Evolutionary conservation across 2,113 vertebrate genomes (phyloP).

Genomic region (Tachysurus vachellii): DNA sequence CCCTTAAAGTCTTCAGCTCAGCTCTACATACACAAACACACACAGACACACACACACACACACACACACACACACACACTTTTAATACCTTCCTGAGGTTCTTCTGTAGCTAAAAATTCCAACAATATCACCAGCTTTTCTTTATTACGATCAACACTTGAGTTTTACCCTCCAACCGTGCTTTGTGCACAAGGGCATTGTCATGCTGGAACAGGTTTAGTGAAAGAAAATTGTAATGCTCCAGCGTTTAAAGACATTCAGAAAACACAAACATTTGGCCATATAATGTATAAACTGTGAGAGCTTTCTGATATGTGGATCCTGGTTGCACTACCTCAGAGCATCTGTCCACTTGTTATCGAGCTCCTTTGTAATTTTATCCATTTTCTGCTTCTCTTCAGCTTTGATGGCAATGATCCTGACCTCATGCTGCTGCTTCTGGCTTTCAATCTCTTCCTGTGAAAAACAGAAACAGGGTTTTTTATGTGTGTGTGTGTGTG

Average conservation of each 20-base stretch:
- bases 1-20: slow-evolving; percentile 85
- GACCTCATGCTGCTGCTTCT: slow-evolving; percentile 87
- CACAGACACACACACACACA: not conserved
- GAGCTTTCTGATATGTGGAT: not conserved
- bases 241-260: not conserved
- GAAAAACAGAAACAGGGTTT: not conserved
- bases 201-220: not conserved
- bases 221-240: not conserved
- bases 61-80: slow-evolving; percentile 3
- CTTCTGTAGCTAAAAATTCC: not conserved
- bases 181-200: not conserved
- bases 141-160: not conserved
- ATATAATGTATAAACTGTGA: not conserved
- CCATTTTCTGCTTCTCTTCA: slow-evolving; percentile 88
- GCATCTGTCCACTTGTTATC: slow-evolving; percentile 95
- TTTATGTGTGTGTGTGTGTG: not conserved
- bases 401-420: slow-evolving; percentile 82
- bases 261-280: not conserved
- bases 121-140: not conserved
- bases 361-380: slow-evolving; percentile 87
- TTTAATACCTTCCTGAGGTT: not conserved
- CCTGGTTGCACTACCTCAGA: slow-evolving; percentile 75
- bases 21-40: slow-evolving; percentile 71
- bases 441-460: slow-evolving; percentile 87
- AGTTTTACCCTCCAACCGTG: not conserved